A percentile compares a stretch with the other conserved stretches of the same genome.
These are phyloP conservation scores for Ladona fulva DNA, from an alignment of 1,140 invertebrate species.

Conservation along the genomic window DNA sequence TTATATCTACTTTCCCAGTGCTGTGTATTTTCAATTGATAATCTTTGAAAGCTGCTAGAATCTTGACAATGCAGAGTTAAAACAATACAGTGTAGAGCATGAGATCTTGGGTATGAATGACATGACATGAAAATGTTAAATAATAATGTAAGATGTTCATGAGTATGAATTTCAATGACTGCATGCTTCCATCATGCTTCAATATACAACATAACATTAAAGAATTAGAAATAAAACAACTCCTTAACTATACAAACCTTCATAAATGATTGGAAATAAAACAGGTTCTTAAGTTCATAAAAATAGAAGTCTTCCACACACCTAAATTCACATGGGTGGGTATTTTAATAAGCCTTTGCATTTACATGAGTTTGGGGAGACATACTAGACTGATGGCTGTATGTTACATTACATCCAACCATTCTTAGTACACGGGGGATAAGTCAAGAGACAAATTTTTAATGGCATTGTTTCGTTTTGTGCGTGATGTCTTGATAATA, in stretches of 20 bases:
- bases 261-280: not conserved
- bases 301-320: not conserved
- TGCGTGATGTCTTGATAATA: conserved; percentile 78
- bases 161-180: not conserved
- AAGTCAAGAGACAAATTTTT: conserved; percentile 71
- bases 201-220: not conserved
- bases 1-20: not conserved
- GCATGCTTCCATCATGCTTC: conserved; percentile 1
- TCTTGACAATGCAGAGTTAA: not conserved
- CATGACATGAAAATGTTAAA: not conserved
- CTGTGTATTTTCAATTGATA: conserved; percentile 4
- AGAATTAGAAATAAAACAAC: not conserved
- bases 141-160: not conserved
- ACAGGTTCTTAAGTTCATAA: not conserved
- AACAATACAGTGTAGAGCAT: not conserved
- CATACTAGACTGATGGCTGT: not conserved
- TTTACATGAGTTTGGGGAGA: conserved; percentile 3
- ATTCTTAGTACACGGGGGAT: conserved; percentile 59
- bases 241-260: conserved; percentile 1
- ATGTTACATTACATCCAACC: not conserved
- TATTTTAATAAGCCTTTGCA: not conserved
- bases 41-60: not conserved
- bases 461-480: conserved; percentile 56
- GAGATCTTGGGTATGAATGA: not conserved
- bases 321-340: not conserved